Evolutionary conservation across 2,113 vertebrate genomes (phyloP), one percentile per base, ranked within the genome.

Genomic region (Geococcyx californianus): DNA sequence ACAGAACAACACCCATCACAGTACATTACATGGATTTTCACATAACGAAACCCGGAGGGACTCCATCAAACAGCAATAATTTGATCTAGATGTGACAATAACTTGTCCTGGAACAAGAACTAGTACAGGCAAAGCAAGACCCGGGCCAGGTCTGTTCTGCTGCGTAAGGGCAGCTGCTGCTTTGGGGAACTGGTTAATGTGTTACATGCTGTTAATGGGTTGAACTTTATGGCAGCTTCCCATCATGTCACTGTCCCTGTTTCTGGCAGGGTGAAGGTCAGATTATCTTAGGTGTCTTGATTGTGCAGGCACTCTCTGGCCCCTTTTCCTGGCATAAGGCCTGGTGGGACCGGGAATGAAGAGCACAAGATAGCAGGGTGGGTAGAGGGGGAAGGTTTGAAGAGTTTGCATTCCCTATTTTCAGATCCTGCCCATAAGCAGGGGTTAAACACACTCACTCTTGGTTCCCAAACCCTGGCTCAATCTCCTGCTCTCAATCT

Each of bases 161-260:
- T 67, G 23, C 8, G 26, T n/a, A 25, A 60, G 42, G 59, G 29
- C 13, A 73, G 47, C 45, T 84, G 82, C 60, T 81, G 82, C 79
- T 90, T 52, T 36, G 47, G 55, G 58, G 55, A 74, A 24, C 36
- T 86, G 83, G 94, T 97, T 97, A 97, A 97, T 96, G 56, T 90
- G 60, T 97, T 88, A 97, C 95, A 16, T 13, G 14, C 76, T 89
- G 92, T 93, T 96, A 67, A 80, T 4, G 47, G 44, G 60, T 94
- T 93, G 92, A 96, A 93, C 85, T 92, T 89, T 94, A 49, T 92
- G 95, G 90, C 82, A 93, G 72, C 31, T 88, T 89, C 36, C 76
- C 23, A 0, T 78, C 87, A 49, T 94, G 93, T 97, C 92, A 93
- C 76, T 92, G 95, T 81, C 95, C 93, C 64, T 75, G 31, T 88